Percentiles rank a stretch among this genome's conserved stretches.
phyloP scores from a whole-genome alignment of 2,888 invertebrate genomes.

The Tetranychus piercei region DNA sequence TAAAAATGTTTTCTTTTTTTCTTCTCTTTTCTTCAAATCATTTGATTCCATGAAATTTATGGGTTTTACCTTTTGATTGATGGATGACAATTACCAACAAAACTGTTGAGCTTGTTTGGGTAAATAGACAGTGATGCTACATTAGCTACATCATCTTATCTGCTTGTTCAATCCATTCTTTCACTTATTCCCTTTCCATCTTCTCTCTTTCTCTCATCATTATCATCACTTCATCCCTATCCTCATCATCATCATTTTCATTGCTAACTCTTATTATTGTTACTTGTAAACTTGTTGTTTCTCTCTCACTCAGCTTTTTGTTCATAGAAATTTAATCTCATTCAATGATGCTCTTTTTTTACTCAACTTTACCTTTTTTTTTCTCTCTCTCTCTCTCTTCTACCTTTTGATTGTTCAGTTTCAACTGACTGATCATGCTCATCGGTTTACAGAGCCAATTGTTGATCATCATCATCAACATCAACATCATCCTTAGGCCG shows the following conservation, averaged over 20 bases:
- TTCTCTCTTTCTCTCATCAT: no score
- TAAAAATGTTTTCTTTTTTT: neutral
- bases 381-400: neutral
- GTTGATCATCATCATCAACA: neutral
- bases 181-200: no score
- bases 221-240: neutral
- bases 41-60: conserved; percentile 1
- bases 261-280: neutral
- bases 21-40: neutral
- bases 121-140: neutral
- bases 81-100: conserved; percentile 1
- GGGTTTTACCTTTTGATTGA: neutral
- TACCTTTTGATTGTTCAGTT: neutral
- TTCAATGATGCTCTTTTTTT: neutral
- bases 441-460: neutral
- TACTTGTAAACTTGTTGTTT: neutral
- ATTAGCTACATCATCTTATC: no score
- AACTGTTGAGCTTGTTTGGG: neutral
- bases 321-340: neutral
- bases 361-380: neutral
- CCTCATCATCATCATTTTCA: neutral
- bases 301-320: neutral
- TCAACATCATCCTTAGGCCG: neutral
- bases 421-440: neutral
- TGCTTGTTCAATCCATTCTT: no score